Evolutionary conservation across 2,113 vertebrate species (phyloP).

Genomic region (Grammomys surdaster): DNA sequence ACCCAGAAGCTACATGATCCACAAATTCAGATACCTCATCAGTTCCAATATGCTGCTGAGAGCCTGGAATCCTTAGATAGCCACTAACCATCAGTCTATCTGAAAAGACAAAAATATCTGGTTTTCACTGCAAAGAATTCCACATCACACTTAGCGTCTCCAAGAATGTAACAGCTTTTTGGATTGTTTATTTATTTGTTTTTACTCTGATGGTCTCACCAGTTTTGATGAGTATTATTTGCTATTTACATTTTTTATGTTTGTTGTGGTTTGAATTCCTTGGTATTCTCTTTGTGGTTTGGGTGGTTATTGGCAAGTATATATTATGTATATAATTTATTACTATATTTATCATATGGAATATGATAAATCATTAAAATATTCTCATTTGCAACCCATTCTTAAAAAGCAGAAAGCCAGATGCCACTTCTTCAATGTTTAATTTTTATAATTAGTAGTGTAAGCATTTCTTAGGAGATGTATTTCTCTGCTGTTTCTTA

Average conservation of each 20-base stretch:
- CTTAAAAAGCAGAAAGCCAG: neutral
- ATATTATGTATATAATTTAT: fast-evolving
- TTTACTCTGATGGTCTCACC: neutral
- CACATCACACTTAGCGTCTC: neutral
- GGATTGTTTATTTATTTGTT: neutral
- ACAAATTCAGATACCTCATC: too few species aligned
- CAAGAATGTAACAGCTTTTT: neutral
- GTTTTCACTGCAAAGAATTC: too few species aligned
- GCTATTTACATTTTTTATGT: neutral
- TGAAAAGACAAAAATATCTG: neutral
- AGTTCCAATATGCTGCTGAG: neutral
- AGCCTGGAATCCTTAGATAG: neutral
- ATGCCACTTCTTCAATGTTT: neutral
- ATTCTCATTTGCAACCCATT: neutral
- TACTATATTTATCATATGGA: neutral
- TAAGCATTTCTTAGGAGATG: neutral
- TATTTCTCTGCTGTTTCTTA: neutral
- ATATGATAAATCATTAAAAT: neutral
- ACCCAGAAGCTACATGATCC: too few species aligned
- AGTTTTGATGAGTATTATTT: neutral
- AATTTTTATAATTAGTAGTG: neutral
- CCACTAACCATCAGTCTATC: too few species aligned
- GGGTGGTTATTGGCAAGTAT: neutral
- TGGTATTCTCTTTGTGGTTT: neutral
- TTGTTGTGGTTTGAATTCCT: neutral